Base-by-base conservation (phyloP, 2,888 invertebrate species). In the Drosophila paracracens region DNA sequence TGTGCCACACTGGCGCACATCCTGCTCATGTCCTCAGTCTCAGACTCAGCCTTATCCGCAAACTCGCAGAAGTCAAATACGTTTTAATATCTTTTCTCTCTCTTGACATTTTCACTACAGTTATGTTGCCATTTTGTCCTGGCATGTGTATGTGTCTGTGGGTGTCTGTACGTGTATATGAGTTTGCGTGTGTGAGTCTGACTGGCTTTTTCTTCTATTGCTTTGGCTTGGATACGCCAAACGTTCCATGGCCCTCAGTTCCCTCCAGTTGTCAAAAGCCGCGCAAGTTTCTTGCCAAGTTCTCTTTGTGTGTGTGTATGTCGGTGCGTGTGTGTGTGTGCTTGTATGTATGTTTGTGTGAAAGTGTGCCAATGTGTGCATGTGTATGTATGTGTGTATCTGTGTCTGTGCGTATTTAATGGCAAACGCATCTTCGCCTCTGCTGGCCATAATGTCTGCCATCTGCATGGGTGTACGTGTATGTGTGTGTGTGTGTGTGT, bases 11-110 rank as follows among this genome's bases (percentile, higher is more conserved):
- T 85, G 88, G 88, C 83, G 87, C 87, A 88, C 87, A 90, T 88
- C 83, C 90, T 90, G 74, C 84, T 82, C 79, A 70, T 70, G 74
- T 85, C 81, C 80, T 70, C 74, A 52, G 64, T 16, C 54, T 40
- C 50, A 51, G 6, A 16, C 35, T 50, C 61, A 46, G 60, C 46
- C 62, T 72, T 70, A 75, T 64, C 83, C 76, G 88, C 88, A 82
- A 85, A 85, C 85, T 89, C 79, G 82, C 84, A 90, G 86, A 88
- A 91, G 91, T 91, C 90, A 91, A 91, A 91, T 90, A 91, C 88
- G 91, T 91, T 90, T 91, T 91, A 91, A 90, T 91, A 90, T 91
- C 91, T 91, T 84, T 89, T 91, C 89, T 91, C 89, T 89, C 91
- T 89, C 89, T 91, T 89, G 89, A 91, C 89, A 89, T 89, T 91